Conservation (phyloP, 2,888 invertebrate species). For the Entomobrya multifasciata region DNA sequence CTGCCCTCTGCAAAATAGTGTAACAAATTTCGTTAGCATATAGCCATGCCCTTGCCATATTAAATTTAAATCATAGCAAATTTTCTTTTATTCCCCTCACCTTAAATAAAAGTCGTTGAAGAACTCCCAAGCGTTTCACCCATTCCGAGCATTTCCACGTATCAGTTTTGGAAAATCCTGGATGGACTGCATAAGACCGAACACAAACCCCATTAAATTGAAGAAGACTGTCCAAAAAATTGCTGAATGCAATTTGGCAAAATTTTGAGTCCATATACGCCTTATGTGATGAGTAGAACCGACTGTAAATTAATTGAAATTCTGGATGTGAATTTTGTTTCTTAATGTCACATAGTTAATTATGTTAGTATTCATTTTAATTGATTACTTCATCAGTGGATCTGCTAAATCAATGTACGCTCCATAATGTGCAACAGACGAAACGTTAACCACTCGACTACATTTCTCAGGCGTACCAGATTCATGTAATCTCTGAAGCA, state of each 20-base stretch:
- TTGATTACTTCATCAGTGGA: conserved; percentile 86
- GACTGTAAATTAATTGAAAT: conserved; percentile 52
- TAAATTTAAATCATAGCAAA: no score
- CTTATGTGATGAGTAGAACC: conserved; percentile 80
- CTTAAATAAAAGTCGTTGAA: conserved; percentile 64
- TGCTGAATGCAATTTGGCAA: conserved; percentile 87
- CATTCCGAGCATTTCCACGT: conserved; percentile 60
- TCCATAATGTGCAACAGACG: conserved; percentile 89
- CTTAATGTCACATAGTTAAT: no score
- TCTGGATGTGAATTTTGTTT: background rate
- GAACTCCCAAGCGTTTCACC: conserved; percentile 56
- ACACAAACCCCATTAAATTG: conserved; percentile 84
- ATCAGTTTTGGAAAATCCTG: conserved; percentile 88
- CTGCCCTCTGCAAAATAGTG: conserved; percentile 84
- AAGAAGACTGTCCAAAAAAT: conserved; percentile 84
- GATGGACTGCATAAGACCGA: conserved; percentile 89
- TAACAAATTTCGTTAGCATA: no score
- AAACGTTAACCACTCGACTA: conserved; percentile 92
- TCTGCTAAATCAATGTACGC: conserved; percentile 89
- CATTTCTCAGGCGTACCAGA: conserved; percentile 83
- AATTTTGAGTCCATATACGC: conserved; percentile 93
- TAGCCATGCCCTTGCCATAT: no score
- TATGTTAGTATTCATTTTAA: no score
- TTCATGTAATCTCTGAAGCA: conserved; percentile 88
- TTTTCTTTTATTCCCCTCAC: no score